Evolutionary conservation across 2,113 vertebrate species (phyloP), one percentile per base, ranked within the genome.

Genomic region (Epinephelus lanceolatus): DNA sequence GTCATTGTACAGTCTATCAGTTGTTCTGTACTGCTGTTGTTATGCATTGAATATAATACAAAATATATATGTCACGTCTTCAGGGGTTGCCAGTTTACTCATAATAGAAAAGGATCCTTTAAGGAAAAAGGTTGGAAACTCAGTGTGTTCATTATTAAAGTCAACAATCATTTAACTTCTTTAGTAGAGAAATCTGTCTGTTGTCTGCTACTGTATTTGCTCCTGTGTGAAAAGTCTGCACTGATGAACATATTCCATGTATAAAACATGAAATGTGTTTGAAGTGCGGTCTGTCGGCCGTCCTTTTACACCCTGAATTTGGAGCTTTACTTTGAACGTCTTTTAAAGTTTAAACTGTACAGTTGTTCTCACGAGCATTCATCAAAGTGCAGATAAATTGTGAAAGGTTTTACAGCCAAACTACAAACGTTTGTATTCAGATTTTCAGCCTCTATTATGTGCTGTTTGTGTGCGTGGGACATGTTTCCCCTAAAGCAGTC

Each of bases 391-490:
- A 40, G 23, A 45, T 30, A 10, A 56, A 30, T 37, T 56, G 47
- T 47, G 23, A 65, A 49, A 66, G 2, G 55, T 66, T 55, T 45
- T 66, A 53, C 19, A 37, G 19, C 59, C 14, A 47, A 71, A 23
- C 25, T 57, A 19, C 62, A 33, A 17, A n/a, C 4, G 63, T 63
- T 56, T 56, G 49, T 76, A 56, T 63, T 76, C 15, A 17, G 56
- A 23, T 76, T 62, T 30, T 15, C 45, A 19, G 18, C 30, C 37
- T 80, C 23, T 13, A 27, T 56, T 33, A 45, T 69, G 65, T 79
- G 25, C 45, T 70, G 12, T 66, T 85, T 80, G 15, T 42, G 57
- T 47, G 52, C 40, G 49, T 19, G 33, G 42, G 42, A 25, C 23
- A 47, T 76, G 45, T 67, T 71, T 53, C 30, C 56, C 65, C 59